A percentile compares a stretch with the other conserved stretches of the same genome.
These are phyloP conservation scores for Aphidoletes aphidimyza DNA, from an alignment of 2,888 invertebrate genomes.

Conservation along the genomic window DNA sequence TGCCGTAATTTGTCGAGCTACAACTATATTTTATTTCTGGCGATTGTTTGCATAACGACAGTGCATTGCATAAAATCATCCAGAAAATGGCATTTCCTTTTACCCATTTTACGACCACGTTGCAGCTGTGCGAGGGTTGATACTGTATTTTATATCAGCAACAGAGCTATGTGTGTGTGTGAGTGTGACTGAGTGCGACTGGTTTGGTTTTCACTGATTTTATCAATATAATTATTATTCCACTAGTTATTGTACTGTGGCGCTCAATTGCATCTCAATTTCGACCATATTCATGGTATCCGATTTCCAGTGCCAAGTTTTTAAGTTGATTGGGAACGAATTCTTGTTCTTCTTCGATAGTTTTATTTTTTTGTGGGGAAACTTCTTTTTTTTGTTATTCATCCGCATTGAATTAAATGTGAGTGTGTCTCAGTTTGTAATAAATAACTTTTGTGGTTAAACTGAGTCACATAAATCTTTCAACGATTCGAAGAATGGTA, in stretches of 20 bases:
- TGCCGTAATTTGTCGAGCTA: background rate
- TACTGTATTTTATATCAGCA: conserved; percentile 38
- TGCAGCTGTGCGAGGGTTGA: conserved; percentile 11
- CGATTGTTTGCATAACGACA: conserved; percentile 37
- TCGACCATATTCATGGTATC: conserved; percentile 8
- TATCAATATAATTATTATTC: conserved; percentile 47
- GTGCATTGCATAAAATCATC: conserved; percentile 19
- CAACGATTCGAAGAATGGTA: conserved; percentile 8
- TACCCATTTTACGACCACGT: background rate
- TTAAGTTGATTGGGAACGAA: conserved; percentile 30
- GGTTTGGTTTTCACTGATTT: conserved; percentile 27
- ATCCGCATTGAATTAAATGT: conserved; percentile 29
- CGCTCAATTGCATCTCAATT: conserved; percentile 40
- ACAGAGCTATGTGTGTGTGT: too few species aligned
- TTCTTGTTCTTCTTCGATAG: background rate
- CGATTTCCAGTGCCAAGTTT: background rate
- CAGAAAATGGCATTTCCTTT: conserved; percentile 33
- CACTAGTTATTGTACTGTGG: background rate
- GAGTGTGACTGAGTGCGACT: too few species aligned
- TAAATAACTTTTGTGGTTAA: background rate
- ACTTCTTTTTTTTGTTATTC: background rate
- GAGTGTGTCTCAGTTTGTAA: conserved; percentile 10
- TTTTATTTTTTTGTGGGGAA: background rate
- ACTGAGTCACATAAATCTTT: background rate
- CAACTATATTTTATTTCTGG: conserved; percentile 33